Evolutionary conservation across 1,140 invertebrate species (phyloP), one percentile per base, ranked within the genome.

Genomic region (Camponotus vicinus): DNA sequence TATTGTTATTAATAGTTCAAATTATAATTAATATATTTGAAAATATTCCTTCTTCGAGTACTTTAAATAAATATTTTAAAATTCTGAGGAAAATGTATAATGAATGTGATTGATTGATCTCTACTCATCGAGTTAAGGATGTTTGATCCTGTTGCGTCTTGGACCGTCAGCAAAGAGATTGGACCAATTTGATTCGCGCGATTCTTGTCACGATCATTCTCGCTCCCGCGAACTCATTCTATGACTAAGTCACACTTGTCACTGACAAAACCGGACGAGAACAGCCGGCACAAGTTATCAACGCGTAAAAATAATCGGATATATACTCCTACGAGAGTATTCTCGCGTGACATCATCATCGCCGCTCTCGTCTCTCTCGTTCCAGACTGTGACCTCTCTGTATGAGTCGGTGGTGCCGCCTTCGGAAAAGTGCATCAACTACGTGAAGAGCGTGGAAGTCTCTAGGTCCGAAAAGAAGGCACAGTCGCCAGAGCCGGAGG

Each of bases 361-460:
- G 21, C 78, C 21, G 8, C 40, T 80, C 55, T 67, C 18, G 9
- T 63, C 63, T 80, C 70, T 80, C 64, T n/a, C 70, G 45, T 93
- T 93, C 37, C 90, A 95, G 94, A 94, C 91, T 9, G 92, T 94
- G 52, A 93, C 93, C 32, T 92, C 92, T 70, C 86, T 94, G 21
- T 93, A 94, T 89, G 93, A 94, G 63, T 86, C 91, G 52, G 92
- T 91, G 69, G 90, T 95, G 85, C 93, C 92, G 61, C 85, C 94
- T 15, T 93, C 94, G 70, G 93, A 93, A 82, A 94, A 95, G 92
- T 94, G 94, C 61, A 94, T 95, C 88, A 95, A 95, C 92, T 94
- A 94, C 91, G 94, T 94, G 18, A 94, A 94, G 86, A 93, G 93
- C 67, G 91, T 94, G 27, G 90, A 93, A 59, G 90, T 92, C 34